Evolutionary conservation across 2,113 vertebrate genomes (phyloP).

Genomic region (Pteruthius melanotis): DNA sequence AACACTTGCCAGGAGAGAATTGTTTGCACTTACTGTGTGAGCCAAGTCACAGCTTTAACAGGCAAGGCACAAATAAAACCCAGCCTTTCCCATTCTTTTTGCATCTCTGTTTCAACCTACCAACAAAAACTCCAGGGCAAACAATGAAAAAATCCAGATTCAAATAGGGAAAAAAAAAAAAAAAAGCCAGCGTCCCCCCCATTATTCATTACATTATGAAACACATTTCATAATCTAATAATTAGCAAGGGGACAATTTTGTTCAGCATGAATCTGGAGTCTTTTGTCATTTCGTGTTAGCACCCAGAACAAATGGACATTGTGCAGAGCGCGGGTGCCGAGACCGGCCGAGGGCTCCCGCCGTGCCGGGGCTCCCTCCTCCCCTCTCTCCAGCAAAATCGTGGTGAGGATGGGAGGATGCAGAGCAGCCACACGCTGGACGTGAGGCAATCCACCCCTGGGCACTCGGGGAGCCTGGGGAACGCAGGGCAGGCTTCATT

Average conservation of each 20-base stretch:
- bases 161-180: neutral
- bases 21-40: constrained; percentile 67
- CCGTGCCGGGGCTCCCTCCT: neutral
- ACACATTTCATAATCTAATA: constrained; percentile 43
- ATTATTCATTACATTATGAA: constrained; percentile 56
- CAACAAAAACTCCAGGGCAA: constrained; percentile 15
- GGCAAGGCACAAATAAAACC: constrained; percentile 51
- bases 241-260: constrained; percentile 22
- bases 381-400: neutral
- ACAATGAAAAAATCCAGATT: constrained; percentile 44
- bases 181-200: rapidly evolving
- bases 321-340: neutral
- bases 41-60: constrained; percentile 63
- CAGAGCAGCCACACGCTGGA: neutral
- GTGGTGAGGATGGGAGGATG: neutral
- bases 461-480: neutral
- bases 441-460: neutral
- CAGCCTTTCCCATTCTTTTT: constrained; percentile 51
- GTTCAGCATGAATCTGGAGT: neutral
- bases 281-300: constrained; percentile 5
- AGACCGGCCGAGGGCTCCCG: neutral
- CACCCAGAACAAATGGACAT: constrained; percentile 12
- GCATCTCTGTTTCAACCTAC: constrained; percentile 10
- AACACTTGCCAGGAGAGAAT: constrained; percentile 53
- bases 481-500: neutral